Percentiles rank a stretch among this genome's conserved stretches.
Evolutionary conservation across 1,140 invertebrate species (phyloP).

Genomic region (Harpegnathos saltator): DNA sequence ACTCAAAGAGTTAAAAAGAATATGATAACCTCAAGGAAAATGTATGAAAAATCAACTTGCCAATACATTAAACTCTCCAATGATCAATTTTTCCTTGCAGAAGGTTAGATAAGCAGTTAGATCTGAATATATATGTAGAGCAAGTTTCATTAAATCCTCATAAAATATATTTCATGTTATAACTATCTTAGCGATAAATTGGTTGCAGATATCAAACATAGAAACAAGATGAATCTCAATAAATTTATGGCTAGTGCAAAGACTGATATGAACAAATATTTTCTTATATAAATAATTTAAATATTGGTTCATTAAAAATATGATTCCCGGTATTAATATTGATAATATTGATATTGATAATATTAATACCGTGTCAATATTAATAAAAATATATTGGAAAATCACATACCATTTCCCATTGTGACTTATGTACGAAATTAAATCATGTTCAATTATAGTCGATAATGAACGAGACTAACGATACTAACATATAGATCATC

Average conservation of each 20-base stretch:
- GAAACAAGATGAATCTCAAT: slow-evolving; percentile 10
- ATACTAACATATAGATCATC: not conserved
- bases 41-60: too few species aligned
- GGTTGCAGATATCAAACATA: slow-evolving; percentile 24
- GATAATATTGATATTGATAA: slow-evolving; percentile 15
- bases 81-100: too few species aligned
- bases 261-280: not conserved
- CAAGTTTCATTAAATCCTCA: too few species aligned
- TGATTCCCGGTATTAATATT: slow-evolving; percentile 35
- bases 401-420: not conserved
- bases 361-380: slow-evolving; percentile 68
- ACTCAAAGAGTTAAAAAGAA: too few species aligned
- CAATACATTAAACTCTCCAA: too few species aligned
- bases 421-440: slow-evolving; percentile 66
- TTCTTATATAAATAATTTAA: slow-evolving; percentile 38
- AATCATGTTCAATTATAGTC: slow-evolving; percentile 59
- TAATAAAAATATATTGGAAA: slow-evolving; percentile 73
- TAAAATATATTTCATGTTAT: too few species aligned
- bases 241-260: not conserved
- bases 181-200: too few species aligned
- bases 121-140: too few species aligned
- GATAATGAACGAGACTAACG: not conserved
- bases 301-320: slow-evolving; percentile 74
- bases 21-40: too few species aligned
- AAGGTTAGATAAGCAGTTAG: too few species aligned